Conservation (phyloP, 2,113 vertebrate genomes). For the Larimichthys crocea region DNA sequence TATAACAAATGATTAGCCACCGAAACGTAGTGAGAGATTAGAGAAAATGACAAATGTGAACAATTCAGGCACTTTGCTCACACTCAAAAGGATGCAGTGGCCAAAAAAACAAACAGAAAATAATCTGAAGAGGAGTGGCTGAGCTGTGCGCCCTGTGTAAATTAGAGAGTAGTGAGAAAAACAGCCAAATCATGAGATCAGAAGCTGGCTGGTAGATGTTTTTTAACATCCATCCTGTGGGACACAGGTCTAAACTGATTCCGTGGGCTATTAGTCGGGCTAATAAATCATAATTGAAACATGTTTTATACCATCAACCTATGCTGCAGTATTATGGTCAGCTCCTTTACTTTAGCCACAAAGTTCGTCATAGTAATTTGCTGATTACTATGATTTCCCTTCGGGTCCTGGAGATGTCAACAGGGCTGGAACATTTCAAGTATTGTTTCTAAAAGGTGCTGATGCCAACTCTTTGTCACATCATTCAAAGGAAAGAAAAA, state of each 20-base stretch:
- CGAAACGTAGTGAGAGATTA: neutral
- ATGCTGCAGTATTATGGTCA: neutral
- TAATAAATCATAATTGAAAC: slow-evolving; percentile 63
- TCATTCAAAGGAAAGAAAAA: slow-evolving; percentile 42
- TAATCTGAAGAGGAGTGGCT: slow-evolving; percentile 33
- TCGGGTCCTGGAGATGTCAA: slow-evolving; percentile 3
- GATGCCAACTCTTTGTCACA: slow-evolving; percentile 43
- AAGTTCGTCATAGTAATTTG: slow-evolving; percentile 33
- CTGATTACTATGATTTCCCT: slow-evolving; percentile 50
- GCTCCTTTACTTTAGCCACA: slow-evolving; percentile 14
- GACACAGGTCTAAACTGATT: slow-evolving; percentile 53
- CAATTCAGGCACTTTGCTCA: neutral
- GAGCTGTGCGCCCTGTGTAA: slow-evolving; percentile 34
- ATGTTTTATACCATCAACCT: slow-evolving; percentile 20
- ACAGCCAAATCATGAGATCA: slow-evolving; percentile 66
- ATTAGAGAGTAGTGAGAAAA: slow-evolving; percentile 50
- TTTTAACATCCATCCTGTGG: slow-evolving; percentile 51
- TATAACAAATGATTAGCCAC: neutral
- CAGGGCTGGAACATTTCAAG: slow-evolving; percentile 46
- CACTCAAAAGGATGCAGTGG: neutral
- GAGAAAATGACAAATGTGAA: slow-evolving; percentile 1
- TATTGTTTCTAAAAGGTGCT: slow-evolving; percentile 36
- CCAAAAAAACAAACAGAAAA: slow-evolving; percentile 17
- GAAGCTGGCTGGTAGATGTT: slow-evolving; percentile 55
- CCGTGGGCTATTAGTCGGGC: slow-evolving; percentile 30